phyloP scores from a whole-genome alignment of 2,797 vertebrate species.

The Eutrigla gurnardus region DNA sequence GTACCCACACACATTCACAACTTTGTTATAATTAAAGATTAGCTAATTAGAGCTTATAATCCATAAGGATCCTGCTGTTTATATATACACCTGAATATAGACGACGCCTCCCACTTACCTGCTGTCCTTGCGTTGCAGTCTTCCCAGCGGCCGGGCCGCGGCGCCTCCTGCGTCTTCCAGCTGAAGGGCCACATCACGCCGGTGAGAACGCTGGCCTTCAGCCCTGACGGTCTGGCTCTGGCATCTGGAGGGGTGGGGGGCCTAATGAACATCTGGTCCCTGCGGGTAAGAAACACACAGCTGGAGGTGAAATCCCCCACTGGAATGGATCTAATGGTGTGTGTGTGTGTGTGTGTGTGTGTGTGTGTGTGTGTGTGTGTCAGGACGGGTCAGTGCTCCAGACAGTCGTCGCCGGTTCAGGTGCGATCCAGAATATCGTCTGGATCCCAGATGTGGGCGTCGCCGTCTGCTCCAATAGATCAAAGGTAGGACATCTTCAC shows the following conservation, averaged over 20 bases:
- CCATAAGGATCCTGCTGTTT: too few relatives aligned
- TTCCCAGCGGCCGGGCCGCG: slow-evolving; percentile 59
- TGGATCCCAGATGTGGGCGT: slow-evolving; percentile 98
- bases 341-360: slow-evolving; percentile 1
- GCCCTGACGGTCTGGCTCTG: slow-evolving; percentile 92
- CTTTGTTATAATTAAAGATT: too few relatives aligned
- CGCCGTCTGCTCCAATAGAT: slow-evolving; percentile 96
- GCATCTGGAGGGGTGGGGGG: slow-evolving; percentile 95
- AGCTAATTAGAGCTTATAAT: too few relatives aligned
- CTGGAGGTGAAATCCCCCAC: not conserved
- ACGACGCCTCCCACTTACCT: not conserved
- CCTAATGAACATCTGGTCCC: slow-evolving; percentile 98
- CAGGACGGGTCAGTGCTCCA: slow-evolving; percentile 97
- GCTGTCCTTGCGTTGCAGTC: slow-evolving; percentile 43
- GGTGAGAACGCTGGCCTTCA: slow-evolving; percentile 92
- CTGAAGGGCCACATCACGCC: slow-evolving; percentile 96
- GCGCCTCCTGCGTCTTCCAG: slow-evolving; percentile 90
- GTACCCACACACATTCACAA: slow-evolving; percentile 16
- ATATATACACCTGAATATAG: too few relatives aligned
- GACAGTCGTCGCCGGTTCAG: slow-evolving; percentile 94
- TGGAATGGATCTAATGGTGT: too few relatives aligned
- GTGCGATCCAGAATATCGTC: slow-evolving; percentile 94
- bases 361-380: slow-evolving; percentile 17
- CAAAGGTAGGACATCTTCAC: slow-evolving; percentile 85
- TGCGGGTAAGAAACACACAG: slow-evolving; percentile 80